Conservation (phyloP, 2,113 vertebrate genomes). For the Pipra filicauda region DNA sequence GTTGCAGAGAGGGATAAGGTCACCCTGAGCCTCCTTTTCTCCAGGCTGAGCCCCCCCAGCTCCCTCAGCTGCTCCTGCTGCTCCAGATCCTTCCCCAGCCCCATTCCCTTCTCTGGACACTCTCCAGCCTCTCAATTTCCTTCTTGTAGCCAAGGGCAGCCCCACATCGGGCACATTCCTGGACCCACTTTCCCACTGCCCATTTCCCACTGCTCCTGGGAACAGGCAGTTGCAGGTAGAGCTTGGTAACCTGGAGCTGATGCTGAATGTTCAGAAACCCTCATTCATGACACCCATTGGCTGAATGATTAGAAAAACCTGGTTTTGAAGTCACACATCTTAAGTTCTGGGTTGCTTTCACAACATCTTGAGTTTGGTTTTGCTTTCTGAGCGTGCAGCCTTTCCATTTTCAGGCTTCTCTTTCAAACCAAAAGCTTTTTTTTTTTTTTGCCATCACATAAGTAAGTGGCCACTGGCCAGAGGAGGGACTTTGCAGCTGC, state of each 20-base stretch:
- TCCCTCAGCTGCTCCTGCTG: rapidly evolving
- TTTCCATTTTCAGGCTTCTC: neutral
- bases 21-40: neutral
- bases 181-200: neutral
- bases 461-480: neutral
- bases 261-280: neutral
- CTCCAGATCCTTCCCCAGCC: neutral
- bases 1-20: neutral
- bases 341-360: neutral
- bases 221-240: neutral
- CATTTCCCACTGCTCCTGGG: neutral
- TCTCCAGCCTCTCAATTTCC: rapidly evolving
- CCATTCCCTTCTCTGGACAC: rapidly evolving
- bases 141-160: neutral
- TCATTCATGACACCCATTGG: rapidly evolving
- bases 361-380: neutral
- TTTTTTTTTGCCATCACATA: neutral
- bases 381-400: neutral
- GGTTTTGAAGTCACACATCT: neutral
- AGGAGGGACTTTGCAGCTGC: neutral
- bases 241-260: neutral
- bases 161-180: neutral
- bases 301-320: neutral
- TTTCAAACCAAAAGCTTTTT: neutral
- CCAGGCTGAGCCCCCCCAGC: neutral